Conservation (phyloP, 2,797 vertebrate genomes). For the Manis pentadactyla region DNA sequence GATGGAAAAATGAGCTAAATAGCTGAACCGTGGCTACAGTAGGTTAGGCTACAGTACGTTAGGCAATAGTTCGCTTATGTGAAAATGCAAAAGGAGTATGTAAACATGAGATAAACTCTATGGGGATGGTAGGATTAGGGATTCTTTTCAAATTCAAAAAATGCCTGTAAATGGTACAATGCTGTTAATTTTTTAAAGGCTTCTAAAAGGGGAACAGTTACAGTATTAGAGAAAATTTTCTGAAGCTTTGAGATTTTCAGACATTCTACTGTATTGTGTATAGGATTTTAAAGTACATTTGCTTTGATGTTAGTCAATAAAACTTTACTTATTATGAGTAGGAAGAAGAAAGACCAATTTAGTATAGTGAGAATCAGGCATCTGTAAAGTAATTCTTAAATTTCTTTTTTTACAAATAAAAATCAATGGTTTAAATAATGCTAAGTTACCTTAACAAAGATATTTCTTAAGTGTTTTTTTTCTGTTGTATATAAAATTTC, state of each 20-base stretch:
- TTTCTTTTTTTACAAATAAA: not conserved
- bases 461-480: not conserved
- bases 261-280: not conserved
- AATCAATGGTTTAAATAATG: not conserved
- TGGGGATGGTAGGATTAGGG: not conserved
- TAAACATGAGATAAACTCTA: constrained; percentile 2
- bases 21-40: not conserved
- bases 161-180: not conserved
- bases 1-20: not conserved
- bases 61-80: not conserved
- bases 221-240: constrained; percentile 6
- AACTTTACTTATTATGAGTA: not conserved
- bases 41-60: not conserved
- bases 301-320: not conserved
- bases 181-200: not conserved
- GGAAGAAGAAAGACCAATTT: not conserved
- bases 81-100: not conserved
- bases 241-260: not conserved
- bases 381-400: not conserved
- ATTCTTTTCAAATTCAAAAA: not conserved
- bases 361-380: not conserved
- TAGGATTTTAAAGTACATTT: constrained; percentile 1
- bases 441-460: not conserved
- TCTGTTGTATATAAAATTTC: not conserved
- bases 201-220: not conserved